These are phyloP conservation scores for Petrocephalus zakoni DNA, from an alignment of 2,113 vertebrate genomes.

Conservation along the genomic window DNA sequence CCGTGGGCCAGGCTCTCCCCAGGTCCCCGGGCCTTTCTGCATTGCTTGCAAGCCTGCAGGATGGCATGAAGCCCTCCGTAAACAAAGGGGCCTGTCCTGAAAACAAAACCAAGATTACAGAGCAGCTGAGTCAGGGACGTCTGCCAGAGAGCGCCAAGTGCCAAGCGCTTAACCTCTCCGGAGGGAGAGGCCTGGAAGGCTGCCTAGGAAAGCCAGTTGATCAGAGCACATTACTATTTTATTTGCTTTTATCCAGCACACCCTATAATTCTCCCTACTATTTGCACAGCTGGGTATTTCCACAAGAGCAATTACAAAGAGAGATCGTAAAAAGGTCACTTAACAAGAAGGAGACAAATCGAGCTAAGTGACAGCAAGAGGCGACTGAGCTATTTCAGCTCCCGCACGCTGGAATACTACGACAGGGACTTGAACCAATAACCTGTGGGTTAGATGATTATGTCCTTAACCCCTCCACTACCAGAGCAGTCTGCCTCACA, in stretches of 20 bases:
- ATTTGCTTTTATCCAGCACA: neutral
- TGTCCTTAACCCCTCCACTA: neutral
- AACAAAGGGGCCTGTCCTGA: neutral
- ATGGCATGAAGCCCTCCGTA: neutral
- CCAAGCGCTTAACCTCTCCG: neutral
- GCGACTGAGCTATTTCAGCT: neutral
- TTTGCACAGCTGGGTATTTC: conserved; percentile 2
- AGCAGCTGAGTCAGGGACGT: neutral
- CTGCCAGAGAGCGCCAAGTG: neutral
- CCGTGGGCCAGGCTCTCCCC: neutral
- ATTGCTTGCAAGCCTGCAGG: neutral
- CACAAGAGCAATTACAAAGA: conserved; percentile 4
- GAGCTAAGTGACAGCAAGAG: neutral
- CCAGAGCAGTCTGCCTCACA: neutral
- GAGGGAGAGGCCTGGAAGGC: neutral
- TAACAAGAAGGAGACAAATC: neutral
- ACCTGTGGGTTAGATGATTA: neutral
- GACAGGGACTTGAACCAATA: neutral
- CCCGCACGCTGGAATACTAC: neutral
- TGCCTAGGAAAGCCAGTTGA: neutral
- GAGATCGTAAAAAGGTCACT: neutral
- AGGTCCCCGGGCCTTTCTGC: neutral
- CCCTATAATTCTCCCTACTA: neutral
- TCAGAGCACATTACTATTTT: neutral
- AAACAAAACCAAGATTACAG: neutral